Conservation (phyloP, 2,888 invertebrate species). For the Epinotia bilunana region DNA sequence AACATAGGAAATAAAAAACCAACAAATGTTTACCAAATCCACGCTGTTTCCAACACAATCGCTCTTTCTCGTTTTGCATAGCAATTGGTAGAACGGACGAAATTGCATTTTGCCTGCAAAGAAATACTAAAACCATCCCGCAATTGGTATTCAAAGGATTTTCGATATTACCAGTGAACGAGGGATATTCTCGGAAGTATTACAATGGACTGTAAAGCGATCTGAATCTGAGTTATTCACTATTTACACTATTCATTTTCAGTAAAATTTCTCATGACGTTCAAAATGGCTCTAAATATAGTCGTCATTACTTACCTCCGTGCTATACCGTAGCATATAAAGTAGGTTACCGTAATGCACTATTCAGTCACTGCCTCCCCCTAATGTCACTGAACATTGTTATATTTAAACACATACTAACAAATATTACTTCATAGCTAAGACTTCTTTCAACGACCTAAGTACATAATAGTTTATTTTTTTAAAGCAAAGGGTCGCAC, state of each 20-base stretch:
- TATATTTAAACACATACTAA: constrained; percentile 50
- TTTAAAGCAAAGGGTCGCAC: constrained; percentile 4
- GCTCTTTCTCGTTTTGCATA: constrained; percentile 42
- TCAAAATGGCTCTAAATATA: constrained; percentile 19
- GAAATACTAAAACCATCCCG: constrained; percentile 42
- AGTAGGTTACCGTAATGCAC: constrained; percentile 72
- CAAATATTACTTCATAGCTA: background rate
- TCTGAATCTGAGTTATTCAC: background rate
- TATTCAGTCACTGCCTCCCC: constrained; percentile 63
- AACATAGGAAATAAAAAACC: constrained; percentile 1
- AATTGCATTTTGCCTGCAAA: constrained; percentile 43
- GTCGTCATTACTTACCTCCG: constrained; percentile 70
- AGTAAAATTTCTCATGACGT: background rate
- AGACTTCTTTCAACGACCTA: background rate
- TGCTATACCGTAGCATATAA: constrained; percentile 67
- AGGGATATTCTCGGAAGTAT: constrained; percentile 5
- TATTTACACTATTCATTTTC: background rate
- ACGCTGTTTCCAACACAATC: constrained; percentile 22
- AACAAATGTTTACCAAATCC: constrained; percentile 24
- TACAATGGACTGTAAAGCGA: constrained; percentile 17
- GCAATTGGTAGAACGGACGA: constrained; percentile 37
- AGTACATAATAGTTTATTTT: background rate
- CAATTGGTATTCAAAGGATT: constrained; percentile 42
- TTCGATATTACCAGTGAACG: constrained; percentile 33
- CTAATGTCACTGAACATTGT: constrained; percentile 63